These are phyloP conservation scores for Wasmannia auropunctata DNA, from an alignment of 1,140 invertebrate genomes.

Conservation along the genomic window DNA sequence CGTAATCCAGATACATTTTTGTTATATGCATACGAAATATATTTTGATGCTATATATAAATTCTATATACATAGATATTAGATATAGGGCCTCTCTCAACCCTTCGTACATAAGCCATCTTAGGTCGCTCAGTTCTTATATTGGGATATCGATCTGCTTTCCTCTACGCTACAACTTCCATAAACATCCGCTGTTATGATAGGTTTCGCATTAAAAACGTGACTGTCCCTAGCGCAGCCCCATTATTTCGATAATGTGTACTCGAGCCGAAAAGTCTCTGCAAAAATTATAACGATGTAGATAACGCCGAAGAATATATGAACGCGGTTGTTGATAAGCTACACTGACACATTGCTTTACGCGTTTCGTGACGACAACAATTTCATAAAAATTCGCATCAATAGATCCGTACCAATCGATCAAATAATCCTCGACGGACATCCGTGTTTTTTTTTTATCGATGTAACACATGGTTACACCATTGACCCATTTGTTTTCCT, in stretches of 20 bases:
- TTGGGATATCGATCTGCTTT: constrained; percentile 27
- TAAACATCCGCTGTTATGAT: constrained; percentile 14
- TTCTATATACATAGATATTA: no score
- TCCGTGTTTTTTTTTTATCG: constrained; percentile 11
- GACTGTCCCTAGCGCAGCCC: background rate
- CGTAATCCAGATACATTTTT: constrained; percentile 41
- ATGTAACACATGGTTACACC: constrained; percentile 25
- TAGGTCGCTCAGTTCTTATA: constrained; percentile 37
- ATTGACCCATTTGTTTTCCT: constrained; percentile 17
- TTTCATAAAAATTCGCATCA: constrained; percentile 15
- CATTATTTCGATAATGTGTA: constrained; percentile 12
- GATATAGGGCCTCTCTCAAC: background rate
- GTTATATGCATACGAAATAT: constrained; percentile 14
- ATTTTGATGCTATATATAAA: constrained; percentile 33
- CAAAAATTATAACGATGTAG: background rate
- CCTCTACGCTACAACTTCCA: background rate
- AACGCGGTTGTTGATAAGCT: background rate
- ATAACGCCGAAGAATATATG: background rate
- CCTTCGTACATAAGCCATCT: constrained; percentile 11
- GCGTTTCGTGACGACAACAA: background rate
- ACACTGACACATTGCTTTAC: background rate
- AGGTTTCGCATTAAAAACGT: constrained; percentile 9
- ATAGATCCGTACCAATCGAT: background rate
- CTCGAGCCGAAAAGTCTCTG: background rate
- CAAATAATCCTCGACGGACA: constrained; percentile 17